Percentiles rank a stretch among this genome's conserved stretches.
phyloP scores from a whole-genome alignment of 30 jellyfish, hydroid and myxozoan species.

The Hydractinia echinata region DNA sequence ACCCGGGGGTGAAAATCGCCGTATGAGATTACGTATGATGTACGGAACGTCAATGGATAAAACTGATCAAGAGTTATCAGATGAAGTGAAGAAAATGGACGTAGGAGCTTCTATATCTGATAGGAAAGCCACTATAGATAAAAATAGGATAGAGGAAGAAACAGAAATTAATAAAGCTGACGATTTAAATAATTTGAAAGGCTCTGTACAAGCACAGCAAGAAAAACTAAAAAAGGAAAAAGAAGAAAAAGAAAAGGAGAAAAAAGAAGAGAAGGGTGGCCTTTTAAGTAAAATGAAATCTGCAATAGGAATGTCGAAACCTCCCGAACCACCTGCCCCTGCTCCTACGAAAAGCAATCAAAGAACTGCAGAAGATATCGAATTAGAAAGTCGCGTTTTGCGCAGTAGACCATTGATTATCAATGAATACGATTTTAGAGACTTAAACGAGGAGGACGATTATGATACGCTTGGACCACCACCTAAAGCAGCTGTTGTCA shows the following conservation, averaged over 20 bases:
- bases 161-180: constrained; percentile 24
- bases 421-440: constrained; percentile 85
- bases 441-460: constrained; percentile 85
- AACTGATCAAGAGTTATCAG: constrained; percentile 66
- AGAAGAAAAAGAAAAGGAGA: constrained; percentile 56
- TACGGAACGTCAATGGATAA: constrained; percentile 91
- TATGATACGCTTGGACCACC: constrained; percentile 81
- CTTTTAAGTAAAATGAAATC: constrained; percentile 68
- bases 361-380: constrained; percentile 83
- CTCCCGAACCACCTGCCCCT: constrained; percentile 68
- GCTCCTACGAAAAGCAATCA: constrained; percentile 33
- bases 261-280: constrained; percentile 73
- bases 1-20: constrained; percentile 83
- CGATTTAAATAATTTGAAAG: constrained; percentile 44
- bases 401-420: constrained; percentile 75
- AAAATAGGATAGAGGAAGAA: constrained; percentile 50
- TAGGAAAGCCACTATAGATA: constrained; percentile 30
- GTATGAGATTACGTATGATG: constrained; percentile 93
- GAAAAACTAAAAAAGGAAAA: constrained; percentile 35
- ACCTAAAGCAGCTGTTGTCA: constrained; percentile 35
- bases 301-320: constrained; percentile 61
- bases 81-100: constrained; percentile 54
- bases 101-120: constrained; percentile 54
- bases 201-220: constrained; percentile 73
- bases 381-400: constrained; percentile 72